Evolutionary conservation across 2,888 invertebrate species (phyloP).

Genomic region (Morpho deidamia): DNA sequence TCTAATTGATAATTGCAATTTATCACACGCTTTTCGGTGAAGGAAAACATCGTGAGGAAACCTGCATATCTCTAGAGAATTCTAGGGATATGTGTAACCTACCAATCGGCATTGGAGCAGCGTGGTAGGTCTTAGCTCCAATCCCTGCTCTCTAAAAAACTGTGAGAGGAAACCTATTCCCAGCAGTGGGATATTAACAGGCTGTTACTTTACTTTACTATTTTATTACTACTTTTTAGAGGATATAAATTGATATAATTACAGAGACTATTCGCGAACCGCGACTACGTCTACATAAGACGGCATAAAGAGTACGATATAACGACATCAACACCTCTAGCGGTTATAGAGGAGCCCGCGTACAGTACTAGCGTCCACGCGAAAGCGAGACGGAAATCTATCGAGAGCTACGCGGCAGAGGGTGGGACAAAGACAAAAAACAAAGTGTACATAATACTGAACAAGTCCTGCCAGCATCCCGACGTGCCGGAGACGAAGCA

Average conservation of each 20-base stretch:
- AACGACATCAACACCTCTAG: neutral
- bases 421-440: constrained; percentile 8
- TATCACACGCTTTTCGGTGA: too few relatives aligned
- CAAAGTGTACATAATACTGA: constrained; percentile 70
- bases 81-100: too few relatives aligned
- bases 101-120: too few relatives aligned
- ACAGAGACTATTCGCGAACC: constrained; percentile 88
- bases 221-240: too few relatives aligned
- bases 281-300: constrained; percentile 91
- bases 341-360: constrained; percentile 1
- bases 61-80: too few relatives aligned
- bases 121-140: too few relatives aligned
- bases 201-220: too few relatives aligned
- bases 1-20: too few relatives aligned
- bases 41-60: too few relatives aligned
- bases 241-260: neutral
- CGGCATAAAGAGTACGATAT: constrained; percentile 71
- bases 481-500: constrained; percentile 81
- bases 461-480: constrained; percentile 84
- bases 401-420: constrained; percentile 32
- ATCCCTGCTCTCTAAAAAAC: too few relatives aligned
- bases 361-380: constrained; percentile 45
- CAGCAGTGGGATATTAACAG: too few relatives aligned
- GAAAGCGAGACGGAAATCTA: constrained; percentile 50
- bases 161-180: too few relatives aligned